Conservation (phyloP, 1,140 invertebrate genomes). For the Grapholita molesta region DNA sequence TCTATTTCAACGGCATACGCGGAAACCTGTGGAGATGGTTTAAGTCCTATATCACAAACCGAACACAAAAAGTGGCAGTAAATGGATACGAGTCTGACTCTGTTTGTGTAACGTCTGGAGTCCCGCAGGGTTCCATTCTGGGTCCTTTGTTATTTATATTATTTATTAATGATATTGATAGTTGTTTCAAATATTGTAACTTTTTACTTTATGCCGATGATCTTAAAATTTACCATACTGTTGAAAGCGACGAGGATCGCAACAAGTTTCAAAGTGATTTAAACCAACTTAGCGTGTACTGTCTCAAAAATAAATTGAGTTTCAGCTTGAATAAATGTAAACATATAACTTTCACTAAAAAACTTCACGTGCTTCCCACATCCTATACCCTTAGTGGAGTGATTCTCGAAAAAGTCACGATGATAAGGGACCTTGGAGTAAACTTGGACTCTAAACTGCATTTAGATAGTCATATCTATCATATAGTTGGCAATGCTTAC, state of each 20-base stretch:
- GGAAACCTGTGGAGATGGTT: conserved; percentile 33
- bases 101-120: conserved; percentile 28
- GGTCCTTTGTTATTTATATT: conserved; percentile 44
- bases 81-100: conserved; percentile 21
- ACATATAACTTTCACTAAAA: conserved; percentile 37
- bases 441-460: conserved; percentile 28
- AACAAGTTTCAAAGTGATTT: conserved; percentile 27
- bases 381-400: conserved; percentile 16
- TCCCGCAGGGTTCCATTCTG: conserved; percentile 42
- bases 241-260: conserved; percentile 23
- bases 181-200: conserved; percentile 29
- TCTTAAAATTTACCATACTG: conserved; percentile 44
- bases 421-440: conserved; percentile 29
- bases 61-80: conserved; percentile 29
- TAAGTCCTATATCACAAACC: conserved; percentile 29
- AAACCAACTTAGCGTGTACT: conserved; percentile 27
- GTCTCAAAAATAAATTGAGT: conserved; percentile 27
- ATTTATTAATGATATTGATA: conserved; percentile 44
- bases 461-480: conserved; percentile 23
- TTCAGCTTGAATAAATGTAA: conserved; percentile 33
- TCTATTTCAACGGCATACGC: conserved; percentile 20
- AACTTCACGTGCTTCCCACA: conserved; percentile 10
- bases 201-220: conserved; percentile 43
- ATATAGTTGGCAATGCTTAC: conserved; percentile 27
- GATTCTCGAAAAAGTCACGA: conserved; percentile 2